A percentile compares a stretch with the other conserved stretches of the same genome.
Conservation (phyloP, 1,140 invertebrate species). For the Frieseomelitta varia region DNA sequence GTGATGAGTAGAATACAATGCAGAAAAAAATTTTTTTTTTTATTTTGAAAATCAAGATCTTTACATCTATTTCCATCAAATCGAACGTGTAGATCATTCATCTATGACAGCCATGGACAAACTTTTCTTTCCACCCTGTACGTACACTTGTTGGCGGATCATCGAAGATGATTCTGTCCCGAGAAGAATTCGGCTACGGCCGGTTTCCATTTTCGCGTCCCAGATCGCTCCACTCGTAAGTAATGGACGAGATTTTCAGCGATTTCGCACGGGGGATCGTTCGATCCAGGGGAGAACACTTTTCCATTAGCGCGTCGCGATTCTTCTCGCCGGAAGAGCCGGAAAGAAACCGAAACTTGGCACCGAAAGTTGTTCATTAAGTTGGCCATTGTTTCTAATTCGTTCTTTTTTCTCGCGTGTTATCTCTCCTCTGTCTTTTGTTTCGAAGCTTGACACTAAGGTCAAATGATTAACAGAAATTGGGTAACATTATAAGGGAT, state of each 20-base stretch:
- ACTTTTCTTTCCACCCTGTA: too few species aligned
- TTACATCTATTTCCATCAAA: too few species aligned
- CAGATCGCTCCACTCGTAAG: constrained; percentile 3
- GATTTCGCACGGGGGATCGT: too few species aligned
- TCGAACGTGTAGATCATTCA: too few species aligned
- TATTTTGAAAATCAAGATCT: too few species aligned
- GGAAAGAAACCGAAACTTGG: not conserved
- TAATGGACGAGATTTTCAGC: constrained; percentile 14
- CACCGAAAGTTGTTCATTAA: constrained; percentile 15
- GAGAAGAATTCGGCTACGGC: not conserved
- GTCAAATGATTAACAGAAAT: not conserved
- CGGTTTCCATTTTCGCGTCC: constrained; percentile 2
- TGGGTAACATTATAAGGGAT: not conserved
- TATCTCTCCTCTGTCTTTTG: too few species aligned
- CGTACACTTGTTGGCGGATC: not conserved
- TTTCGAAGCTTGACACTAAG: not conserved
- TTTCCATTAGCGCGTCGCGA: constrained; percentile 23
- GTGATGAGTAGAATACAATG: too few species aligned
- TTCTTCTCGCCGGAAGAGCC: not conserved
- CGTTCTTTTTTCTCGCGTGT: not conserved
- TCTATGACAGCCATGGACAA: too few species aligned
- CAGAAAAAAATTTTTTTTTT: too few species aligned
- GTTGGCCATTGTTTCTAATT: constrained; percentile 12
- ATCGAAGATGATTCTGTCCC: not conserved
- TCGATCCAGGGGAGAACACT: not conserved